These are phyloP conservation scores for Deilephila porcellus DNA, from an alignment of 2,888 invertebrate species.

Conservation along the genomic window DNA sequence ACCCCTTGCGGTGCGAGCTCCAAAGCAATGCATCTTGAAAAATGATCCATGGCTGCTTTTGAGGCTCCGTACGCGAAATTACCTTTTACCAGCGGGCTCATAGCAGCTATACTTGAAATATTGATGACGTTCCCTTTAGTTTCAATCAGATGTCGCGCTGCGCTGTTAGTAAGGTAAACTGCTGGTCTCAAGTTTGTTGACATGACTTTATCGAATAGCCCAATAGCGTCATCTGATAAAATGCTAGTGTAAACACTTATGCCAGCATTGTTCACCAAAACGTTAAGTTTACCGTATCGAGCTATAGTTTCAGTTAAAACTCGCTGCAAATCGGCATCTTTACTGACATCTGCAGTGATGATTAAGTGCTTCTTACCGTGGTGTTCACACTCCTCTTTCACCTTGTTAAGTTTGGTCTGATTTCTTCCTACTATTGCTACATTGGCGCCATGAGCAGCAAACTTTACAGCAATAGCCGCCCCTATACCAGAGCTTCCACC, in stretches of 20 bases:
- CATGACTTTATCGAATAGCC: neutral
- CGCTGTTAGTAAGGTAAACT: neutral
- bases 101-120: neutral
- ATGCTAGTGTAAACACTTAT: neutral
- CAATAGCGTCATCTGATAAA: neutral
- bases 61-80: neutral
- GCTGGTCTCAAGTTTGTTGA: neutral
- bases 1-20: neutral
- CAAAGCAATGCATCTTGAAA: conserved; percentile 7
- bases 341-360: neutral
- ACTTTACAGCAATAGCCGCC: neutral
- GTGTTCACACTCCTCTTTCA: neutral
- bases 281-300: neutral
- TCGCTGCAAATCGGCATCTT: neutral
- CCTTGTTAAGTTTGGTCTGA: neutral
- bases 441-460: conserved; percentile 8
- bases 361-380: neutral
- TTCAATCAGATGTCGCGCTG: neutral
- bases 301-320: neutral
- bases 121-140: neutral
- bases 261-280: neutral
- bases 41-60: conserved; percentile 1
- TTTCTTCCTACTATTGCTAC: conserved; percentile 8
- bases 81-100: neutral
- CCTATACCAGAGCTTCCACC: conserved; percentile 3